A percentile compares a stretch with the other conserved stretches of the same genome.
phyloP scores from a whole-genome alignment of 2,797 vertebrate species.

The Brachyrhaphis roseni region DNA sequence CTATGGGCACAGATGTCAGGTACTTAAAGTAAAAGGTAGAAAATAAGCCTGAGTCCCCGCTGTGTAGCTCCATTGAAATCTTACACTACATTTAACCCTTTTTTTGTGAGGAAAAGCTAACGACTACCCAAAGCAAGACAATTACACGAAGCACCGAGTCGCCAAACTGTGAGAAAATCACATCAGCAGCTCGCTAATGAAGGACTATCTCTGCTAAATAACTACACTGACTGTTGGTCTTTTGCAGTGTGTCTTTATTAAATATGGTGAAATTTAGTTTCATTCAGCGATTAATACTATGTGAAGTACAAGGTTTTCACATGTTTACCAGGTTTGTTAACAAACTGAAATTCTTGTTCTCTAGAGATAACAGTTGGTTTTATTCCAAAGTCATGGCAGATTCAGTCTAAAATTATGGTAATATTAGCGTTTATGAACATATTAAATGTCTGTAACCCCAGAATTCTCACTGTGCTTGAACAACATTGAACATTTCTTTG shows the following conservation, averaged over 20 bases:
- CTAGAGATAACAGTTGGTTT: not conserved
- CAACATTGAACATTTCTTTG: not conserved
- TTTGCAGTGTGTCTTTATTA: not conserved
- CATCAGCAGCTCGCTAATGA: not conserved
- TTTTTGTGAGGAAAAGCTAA: not conserved
- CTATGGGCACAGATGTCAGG: not conserved
- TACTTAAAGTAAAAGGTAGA: not conserved
- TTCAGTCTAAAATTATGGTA: not conserved
- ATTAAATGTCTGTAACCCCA: not conserved
- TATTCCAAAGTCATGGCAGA: not conserved
- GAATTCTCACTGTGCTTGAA: not conserved
- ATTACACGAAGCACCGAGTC: not conserved
- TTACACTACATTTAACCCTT: not conserved
- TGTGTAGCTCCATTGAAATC: not conserved
- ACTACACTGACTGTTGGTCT: not conserved
- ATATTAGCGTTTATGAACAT: not conserved
- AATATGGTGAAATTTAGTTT: not conserved
- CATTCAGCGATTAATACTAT: not conserved
- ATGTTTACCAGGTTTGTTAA: not conserved
- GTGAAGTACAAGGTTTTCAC: not conserved
- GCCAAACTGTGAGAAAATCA: not conserved
- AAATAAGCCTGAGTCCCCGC: not conserved
- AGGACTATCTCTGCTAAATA: not conserved
- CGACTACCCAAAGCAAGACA: not conserved
- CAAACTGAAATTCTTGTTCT: not conserved